Base-by-base conservation (phyloP, 2,888 invertebrate species). In the Aporophyla lueneburgensis region DNA sequence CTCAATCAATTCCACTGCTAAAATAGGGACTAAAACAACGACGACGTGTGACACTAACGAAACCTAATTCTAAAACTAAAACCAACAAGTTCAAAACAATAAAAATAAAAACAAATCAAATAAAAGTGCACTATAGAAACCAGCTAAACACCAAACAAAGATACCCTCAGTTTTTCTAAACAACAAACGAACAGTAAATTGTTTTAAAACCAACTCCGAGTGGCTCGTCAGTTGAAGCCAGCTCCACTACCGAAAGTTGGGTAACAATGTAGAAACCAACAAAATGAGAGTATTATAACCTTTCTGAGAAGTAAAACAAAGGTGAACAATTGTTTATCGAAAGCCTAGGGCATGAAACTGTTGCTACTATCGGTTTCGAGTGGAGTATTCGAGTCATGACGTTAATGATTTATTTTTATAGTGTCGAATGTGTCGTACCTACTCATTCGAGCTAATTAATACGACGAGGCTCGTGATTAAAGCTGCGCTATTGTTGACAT, bases 261-360 rank as follows among this genome's bases (percentile, higher is more conserved):
- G 67, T 71, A 89, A 92, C 91, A 91, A 91, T 89, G 86, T 90
- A 83, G 93, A 92, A 93, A 88, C 92, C 92, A 87, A 87, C 84
- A 83, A 92, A 93, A 90, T 90, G 88, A 88, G 84, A 88, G 88
- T 89, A 91, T 93, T 93, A 90, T 91, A 89, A 91, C 90, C 88
- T 91, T 91, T 90, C 80, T 78, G 80, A 86, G 87, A 87, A 89
- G 76, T 89, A 84, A 87, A 91, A 90, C 87, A 91, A 92, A 91
- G 89, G 92, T 91, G 84, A 91, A 89, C 87, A 89, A 90, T 93
- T 92, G 89, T 91, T 91, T 87, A 80, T 85, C 81, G 81, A 88
- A 86, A 83, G 85, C 87, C 86, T 88, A 89, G 88, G 87, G 86
- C 88, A 87, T 87, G 71, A 74, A 80, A 90, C 89, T 84, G 72